phyloP scores from a whole-genome alignment of 2,888 invertebrate genomes.

The Eudasyphora cyanicolor region DNA sequence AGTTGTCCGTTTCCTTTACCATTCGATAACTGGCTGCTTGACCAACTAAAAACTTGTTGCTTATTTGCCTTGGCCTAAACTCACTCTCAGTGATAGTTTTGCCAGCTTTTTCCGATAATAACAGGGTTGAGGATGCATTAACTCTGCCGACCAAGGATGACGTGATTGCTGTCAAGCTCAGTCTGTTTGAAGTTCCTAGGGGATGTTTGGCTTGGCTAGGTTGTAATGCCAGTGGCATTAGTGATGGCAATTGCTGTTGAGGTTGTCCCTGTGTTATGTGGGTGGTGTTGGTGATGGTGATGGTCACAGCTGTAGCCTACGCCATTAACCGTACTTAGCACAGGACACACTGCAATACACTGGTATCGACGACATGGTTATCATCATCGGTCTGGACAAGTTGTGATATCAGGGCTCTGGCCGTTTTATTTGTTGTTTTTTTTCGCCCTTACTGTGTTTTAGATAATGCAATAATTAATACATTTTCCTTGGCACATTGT shows the following conservation, averaged over 20 bases:
- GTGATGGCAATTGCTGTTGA: not conserved
- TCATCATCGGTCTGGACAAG: not conserved
- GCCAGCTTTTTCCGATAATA: not conserved
- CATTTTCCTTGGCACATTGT: not conserved
- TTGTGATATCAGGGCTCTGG: not conserved
- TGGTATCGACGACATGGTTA: no score
- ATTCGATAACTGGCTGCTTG: not conserved
- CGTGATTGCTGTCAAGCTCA: not conserved
- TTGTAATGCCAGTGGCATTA: not conserved
- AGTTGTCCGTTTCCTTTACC: not conserved
- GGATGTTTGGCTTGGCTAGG: conserved; percentile 33
- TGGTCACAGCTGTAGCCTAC: conserved; percentile 70
- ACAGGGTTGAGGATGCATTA: conserved; percentile 33
- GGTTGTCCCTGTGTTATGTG: conserved; percentile 59
- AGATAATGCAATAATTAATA: conserved; percentile 29
- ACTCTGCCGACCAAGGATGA: conserved; percentile 26
- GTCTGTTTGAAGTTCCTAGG: conserved; percentile 8
- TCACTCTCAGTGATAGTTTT: not conserved
- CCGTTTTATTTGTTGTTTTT: conserved; percentile 2
- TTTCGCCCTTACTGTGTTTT: not conserved
- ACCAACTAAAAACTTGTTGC: not conserved
- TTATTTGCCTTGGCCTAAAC: not conserved
- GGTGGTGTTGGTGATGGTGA: conserved; percentile 57
- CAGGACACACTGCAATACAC: not conserved
- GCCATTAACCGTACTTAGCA: conserved; percentile 68